Percentiles rank a stretch among this genome's conserved stretches.
These are phyloP conservation scores for Leptinotarsa lineolata DNA, from an alignment of 1,140 invertebrate genomes.

Conservation along the genomic window DNA sequence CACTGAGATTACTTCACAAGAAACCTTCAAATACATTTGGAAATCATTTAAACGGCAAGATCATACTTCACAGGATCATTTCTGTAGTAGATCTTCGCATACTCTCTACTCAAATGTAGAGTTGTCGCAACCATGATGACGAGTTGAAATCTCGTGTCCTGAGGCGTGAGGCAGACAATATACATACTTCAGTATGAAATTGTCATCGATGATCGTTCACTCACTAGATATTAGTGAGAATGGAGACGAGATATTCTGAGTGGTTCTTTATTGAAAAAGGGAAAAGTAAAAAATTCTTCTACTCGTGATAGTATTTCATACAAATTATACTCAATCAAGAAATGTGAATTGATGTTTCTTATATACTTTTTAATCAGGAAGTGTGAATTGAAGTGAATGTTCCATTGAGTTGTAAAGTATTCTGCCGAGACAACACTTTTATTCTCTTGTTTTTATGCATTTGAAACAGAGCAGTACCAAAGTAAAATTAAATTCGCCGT, in stretches of 20 bases:
- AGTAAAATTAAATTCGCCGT: no score
- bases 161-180: slow-evolving; percentile 27
- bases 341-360: no score
- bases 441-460: no score
- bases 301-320: no score
- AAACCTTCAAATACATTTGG: not conserved
- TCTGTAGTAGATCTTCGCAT: slow-evolving; percentile 60
- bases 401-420: no score
- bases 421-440: no score
- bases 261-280: not conserved
- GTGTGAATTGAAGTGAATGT: no score
- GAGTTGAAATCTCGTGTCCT: slow-evolving; percentile 24
- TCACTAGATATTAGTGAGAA: not conserved
- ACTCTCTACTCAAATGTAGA: slow-evolving; percentile 40
- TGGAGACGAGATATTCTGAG: slow-evolving; percentile 25
- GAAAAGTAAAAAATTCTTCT: no score
- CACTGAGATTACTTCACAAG: not conserved
- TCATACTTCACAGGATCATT: slow-evolving; percentile 63
- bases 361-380: no score
- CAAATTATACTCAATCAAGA: no score
- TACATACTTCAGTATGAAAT: not conserved
- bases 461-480: no score
- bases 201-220: slow-evolving; percentile 22
- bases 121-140: slow-evolving; percentile 28
- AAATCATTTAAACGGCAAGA: slow-evolving; percentile 47